phyloP scores from a whole-genome alignment of 2,888 invertebrate species.

The Globia sparganii region DNA sequence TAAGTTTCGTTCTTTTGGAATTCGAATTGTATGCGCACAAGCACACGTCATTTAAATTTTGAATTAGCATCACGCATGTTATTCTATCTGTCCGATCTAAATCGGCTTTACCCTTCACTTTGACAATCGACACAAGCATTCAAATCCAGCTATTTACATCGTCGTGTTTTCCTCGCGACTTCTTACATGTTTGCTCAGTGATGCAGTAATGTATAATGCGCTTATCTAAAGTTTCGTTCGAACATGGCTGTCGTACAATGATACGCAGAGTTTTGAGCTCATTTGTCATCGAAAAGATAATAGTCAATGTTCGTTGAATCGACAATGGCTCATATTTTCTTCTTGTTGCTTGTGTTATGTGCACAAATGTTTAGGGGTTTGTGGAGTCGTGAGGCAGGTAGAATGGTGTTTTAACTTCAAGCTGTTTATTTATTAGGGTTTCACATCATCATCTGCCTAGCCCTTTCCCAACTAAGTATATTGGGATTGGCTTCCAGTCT shows the following conservation, averaged over 20 bases:
- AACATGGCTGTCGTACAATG: conserved; percentile 67
- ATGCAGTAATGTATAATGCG: conserved; percentile 73
- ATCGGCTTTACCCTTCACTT: conserved; percentile 84
- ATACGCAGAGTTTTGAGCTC: conserved; percentile 79
- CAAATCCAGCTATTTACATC: conserved; percentile 67
- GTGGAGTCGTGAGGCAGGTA: conserved; percentile 30
- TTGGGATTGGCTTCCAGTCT: too few relatives aligned
- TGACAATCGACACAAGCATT: conserved; percentile 66
- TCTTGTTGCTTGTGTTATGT: conserved; percentile 71
- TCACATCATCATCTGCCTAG: too few relatives aligned
- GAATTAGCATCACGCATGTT: conserved; percentile 83
- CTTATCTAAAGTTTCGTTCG: conserved; percentile 47
- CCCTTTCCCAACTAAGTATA: too few relatives aligned
- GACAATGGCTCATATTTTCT: conserved; percentile 83
- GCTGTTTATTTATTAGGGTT: neutral
- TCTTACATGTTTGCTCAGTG: conserved; percentile 47
- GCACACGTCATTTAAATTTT: conserved; percentile 79
- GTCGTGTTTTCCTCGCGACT: conserved; percentile 43
- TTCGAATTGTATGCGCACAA: conserved; percentile 77
- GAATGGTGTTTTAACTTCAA: neutral
- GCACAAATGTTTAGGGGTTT: conserved; percentile 66
- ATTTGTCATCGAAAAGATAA: conserved; percentile 86
- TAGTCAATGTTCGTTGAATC: conserved; percentile 81
- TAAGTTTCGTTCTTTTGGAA: conserved; percentile 75
- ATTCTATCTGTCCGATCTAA: conserved; percentile 84